phyloP scores from a whole-genome alignment of 2,113 vertebrate genomes.

The Daboia siamensis region DNA sequence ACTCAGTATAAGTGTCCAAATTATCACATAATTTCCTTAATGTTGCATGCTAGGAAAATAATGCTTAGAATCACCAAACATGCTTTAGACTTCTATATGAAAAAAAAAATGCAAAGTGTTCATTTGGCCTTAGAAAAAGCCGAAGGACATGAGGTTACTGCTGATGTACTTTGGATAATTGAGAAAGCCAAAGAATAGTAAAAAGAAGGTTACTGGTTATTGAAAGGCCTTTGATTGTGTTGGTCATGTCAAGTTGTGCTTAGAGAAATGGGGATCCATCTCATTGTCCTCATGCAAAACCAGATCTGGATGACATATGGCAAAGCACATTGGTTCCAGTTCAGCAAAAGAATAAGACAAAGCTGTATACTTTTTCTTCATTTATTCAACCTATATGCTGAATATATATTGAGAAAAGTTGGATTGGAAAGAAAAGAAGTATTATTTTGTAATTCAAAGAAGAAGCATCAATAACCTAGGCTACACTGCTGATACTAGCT shows the following conservation, averaged over 20 bases:
- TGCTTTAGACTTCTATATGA: not conserved
- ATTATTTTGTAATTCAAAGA: no score
- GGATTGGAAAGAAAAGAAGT: no score
- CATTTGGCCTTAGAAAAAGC: not conserved
- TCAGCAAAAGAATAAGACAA: not conserved
- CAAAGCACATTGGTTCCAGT: not conserved
- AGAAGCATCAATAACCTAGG: no score
- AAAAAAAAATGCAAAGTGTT: not conserved
- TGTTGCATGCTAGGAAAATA: not conserved
- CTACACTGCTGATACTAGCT: no score
- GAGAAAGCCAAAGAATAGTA: not conserved
- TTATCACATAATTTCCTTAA: not conserved
- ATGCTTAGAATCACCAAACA: not conserved
- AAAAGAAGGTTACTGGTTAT: not conserved
- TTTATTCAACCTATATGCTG: not conserved
- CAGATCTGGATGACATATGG: not conserved
- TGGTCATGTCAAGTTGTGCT: not conserved
- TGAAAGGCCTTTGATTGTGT: not conserved
- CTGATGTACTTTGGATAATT: not conserved
- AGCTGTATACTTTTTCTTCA: not conserved
- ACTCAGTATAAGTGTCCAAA: not conserved
- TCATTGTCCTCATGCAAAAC: not conserved
- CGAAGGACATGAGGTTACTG: not conserved
- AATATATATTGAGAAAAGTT: no score
- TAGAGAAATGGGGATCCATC: not conserved